A percentile compares a stretch with the other conserved stretches of the same genome.
phyloP scores from a whole-genome alignment of 1,140 invertebrate genomes.

The Apis mellifera region DNA sequence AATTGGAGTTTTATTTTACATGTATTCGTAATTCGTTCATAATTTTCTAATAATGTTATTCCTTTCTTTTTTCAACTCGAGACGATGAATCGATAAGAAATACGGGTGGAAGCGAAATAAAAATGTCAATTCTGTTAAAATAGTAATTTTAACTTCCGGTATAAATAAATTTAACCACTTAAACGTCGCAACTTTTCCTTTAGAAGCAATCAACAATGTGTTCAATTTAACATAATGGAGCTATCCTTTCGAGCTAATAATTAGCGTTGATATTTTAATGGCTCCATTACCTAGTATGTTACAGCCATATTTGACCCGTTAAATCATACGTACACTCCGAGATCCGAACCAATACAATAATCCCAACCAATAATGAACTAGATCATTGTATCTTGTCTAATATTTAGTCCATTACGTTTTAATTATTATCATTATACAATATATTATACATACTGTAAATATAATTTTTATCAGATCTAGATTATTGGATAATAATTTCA shows the following conservation, averaged over 20 bases:
- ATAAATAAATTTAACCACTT: not conserved
- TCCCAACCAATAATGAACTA: not conserved
- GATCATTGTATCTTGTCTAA: not conserved
- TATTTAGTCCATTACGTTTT: not conserved
- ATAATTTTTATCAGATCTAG: too few species aligned
- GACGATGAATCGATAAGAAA: too few species aligned
- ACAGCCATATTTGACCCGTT: conserved; percentile 10
- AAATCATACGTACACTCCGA: conserved; percentile 24
- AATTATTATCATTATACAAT: too few species aligned
- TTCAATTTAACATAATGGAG: conserved; percentile 17
- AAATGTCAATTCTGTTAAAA: not conserved
- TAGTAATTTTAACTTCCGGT: not conserved
- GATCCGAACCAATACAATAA: too few species aligned
- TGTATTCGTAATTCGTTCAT: too few species aligned
- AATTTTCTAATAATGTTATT: too few species aligned
- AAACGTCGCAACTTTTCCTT: not conserved
- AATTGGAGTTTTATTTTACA: too few species aligned
- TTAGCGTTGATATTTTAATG: conserved; percentile 51
- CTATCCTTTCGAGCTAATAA: conserved; percentile 18
- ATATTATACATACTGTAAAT: too few species aligned
- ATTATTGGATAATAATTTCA: too few species aligned
- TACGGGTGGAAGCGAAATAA: not conserved
- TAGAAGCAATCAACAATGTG: conserved; percentile 4
- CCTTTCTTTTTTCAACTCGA: too few species aligned
- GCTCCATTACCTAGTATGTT: conserved; percentile 48